Evolutionary conservation across 2,797 vertebrate species (phyloP), one percentile per base, ranked within the genome.

Genomic region (Scarus forsteni): DNA sequence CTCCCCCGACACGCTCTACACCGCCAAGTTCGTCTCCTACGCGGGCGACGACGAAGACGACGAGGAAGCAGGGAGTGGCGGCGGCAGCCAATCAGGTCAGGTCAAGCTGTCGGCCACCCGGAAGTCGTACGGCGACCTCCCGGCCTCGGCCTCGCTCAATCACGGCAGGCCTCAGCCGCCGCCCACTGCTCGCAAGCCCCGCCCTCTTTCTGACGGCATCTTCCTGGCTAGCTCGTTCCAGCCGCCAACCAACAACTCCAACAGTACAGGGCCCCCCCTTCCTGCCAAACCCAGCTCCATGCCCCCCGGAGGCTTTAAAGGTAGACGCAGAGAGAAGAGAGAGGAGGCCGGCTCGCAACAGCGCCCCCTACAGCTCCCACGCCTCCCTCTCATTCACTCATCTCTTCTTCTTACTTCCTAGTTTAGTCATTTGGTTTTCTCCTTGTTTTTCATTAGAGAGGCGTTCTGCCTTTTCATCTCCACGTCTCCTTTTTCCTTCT

Each of bases 11-110:
- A 95, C 96, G 89, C 93, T 99, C 93, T 99, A 97, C 96, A 98
- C 98, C 91, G 98, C 98, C 97, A 99, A 95, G 96, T 97, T 98
- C 92, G 96, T 99, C 91, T 94, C 98, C 61, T 98, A 97, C 95
- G 92, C 93, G 91, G 97, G 96, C 85, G 98, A 98, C 50, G 97
- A 98, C 0, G 97, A 97, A 64, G 95, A 97, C 85, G 96, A 94
- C 60, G 92, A 95, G 67, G 92, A 89, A 19, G 87, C 79, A 44
- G 93, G 93, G 80, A 82, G 82, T 38, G 81, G 83, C 63, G 88
- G 83, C 67, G 86, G 90, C 68, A 59, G 10, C 87, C 95, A 91
- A 80, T 92, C 97, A 97, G 98, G 97, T 98, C 97, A 99, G 98
- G 95, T 95, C 92, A 96, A 96, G 95, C 94, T 94, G 92, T 94